Percentiles rank a stretch among this genome's conserved stretches.
phyloP scores from a whole-genome alignment of 2,797 vertebrate genomes.

The Ctenopoma kingsleyae region DNA sequence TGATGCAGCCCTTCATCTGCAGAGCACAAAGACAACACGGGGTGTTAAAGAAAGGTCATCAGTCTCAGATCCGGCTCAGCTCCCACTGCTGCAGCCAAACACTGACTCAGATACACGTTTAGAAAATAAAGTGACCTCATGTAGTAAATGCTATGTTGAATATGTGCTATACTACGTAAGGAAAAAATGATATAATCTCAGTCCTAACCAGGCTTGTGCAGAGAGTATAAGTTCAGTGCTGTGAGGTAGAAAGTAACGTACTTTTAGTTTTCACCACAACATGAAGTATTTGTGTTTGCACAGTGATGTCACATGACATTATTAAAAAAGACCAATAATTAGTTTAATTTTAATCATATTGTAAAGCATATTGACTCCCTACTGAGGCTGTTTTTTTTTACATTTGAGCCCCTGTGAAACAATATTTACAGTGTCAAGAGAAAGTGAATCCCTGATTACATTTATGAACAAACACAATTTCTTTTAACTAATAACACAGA shows the following conservation, averaged over 20 bases:
- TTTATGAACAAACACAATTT: background rate
- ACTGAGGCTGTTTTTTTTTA: no score
- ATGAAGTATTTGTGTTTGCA: no score
- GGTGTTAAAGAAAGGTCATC: conserved; percentile 75
- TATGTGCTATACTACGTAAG: background rate
- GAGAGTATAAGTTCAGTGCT: no score
- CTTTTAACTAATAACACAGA: background rate
- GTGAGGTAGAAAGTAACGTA: no score
- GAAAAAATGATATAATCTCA: background rate
- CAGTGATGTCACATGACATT: no score
- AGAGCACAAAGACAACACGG: conserved; percentile 42
- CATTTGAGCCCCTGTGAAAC: background rate
- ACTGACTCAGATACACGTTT: background rate
- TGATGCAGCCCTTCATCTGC: conserved; percentile 96
- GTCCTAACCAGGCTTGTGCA: no score
- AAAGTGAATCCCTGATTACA: background rate
- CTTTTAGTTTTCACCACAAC: no score
- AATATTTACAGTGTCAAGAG: background rate
- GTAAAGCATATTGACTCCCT: no score
- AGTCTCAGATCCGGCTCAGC: conserved; percentile 44
- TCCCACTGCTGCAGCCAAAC: conserved; percentile 30
- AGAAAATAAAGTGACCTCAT: background rate
- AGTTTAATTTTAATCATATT: no score
- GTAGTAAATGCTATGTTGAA: background rate
- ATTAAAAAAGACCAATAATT: no score